Conservation (phyloP, 1,140 invertebrate genomes). For the Bombus vancouverensis region DNA sequence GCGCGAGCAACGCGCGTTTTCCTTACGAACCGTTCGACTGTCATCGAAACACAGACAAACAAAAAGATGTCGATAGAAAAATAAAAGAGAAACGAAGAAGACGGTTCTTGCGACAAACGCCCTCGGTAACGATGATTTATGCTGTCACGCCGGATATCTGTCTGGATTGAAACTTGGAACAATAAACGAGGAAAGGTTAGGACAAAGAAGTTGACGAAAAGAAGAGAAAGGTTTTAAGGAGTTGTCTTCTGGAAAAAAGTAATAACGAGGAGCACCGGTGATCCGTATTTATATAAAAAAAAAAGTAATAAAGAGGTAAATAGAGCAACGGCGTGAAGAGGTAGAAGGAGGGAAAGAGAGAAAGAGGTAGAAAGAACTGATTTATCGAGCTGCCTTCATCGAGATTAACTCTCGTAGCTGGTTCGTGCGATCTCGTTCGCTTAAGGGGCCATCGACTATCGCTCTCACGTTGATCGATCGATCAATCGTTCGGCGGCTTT, state of each 20-base stretch:
- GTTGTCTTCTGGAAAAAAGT: neutral
- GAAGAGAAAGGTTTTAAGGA: too few relatives aligned
- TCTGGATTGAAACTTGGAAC: too few relatives aligned
- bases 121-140: constrained; percentile 67
- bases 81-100: neutral
- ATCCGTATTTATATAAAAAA: neutral
- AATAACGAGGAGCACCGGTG: neutral
- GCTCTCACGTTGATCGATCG: constrained; percentile 56
- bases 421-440: constrained; percentile 43
- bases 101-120: constrained; percentile 10
- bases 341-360: neutral
- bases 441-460: constrained; percentile 53
- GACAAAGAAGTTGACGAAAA: neutral
- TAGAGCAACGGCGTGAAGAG: neutral
- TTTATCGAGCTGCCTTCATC: constrained; percentile 67
- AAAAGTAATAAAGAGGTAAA: neutral
- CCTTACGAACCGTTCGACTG: too few relatives aligned
- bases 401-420: constrained; percentile 67
- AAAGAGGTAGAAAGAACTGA: constrained; percentile 47
- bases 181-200: neutral
- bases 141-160: constrained; percentile 14
- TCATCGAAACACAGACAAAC: too few relatives aligned
- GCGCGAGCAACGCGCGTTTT: too few relatives aligned
- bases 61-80: neutral
- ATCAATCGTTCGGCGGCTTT: constrained; percentile 28